Percentiles rank a stretch among this genome's conserved stretches.
Evolutionary conservation across 2,888 invertebrate genomes (phyloP).

Genomic region (Nomada ruficornis): DNA sequence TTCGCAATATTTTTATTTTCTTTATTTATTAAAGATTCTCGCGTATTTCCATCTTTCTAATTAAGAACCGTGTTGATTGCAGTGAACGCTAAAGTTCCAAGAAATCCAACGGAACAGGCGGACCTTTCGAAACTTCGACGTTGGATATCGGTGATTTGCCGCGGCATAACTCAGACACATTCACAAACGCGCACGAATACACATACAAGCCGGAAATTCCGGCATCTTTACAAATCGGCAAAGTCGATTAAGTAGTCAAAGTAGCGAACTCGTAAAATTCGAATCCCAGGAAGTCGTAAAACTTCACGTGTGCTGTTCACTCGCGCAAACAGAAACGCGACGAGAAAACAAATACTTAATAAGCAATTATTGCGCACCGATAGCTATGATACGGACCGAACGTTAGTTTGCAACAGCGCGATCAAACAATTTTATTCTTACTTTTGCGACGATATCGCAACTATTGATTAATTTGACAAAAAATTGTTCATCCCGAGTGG

Average conservation of each 20-base stretch:
- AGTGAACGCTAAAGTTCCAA: not conserved
- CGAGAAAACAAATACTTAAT: slow-evolving; percentile 50
- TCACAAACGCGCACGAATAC: not conserved
- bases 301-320: slow-evolving; percentile 35
- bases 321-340: slow-evolving; percentile 18
- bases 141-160: not conserved
- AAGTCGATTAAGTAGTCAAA: slow-evolving; percentile 32
- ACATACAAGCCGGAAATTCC: not conserved
- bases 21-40: not conserved
- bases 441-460: not conserved
- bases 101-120: not conserved
- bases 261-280: slow-evolving; percentile 47
- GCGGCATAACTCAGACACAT: not conserved
- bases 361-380: slow-evolving; percentile 24
- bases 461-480: slow-evolving; percentile 2
- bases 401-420: not conserved
- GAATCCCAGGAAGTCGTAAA: slow-evolving; percentile 28
- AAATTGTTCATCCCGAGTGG: not conserved
- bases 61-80: not conserved
- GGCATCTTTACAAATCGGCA: slow-evolving; percentile 25
- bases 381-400: slow-evolving; percentile 4
- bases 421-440: not conserved
- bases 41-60: not conserved
- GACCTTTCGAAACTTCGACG: slow-evolving; percentile 1
- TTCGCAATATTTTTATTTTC: no score